A percentile compares a stretch with the other conserved stretches of the same genome.
Evolutionary conservation across 2,888 invertebrate genomes (phyloP).

Genomic region (Belgica antarctica): DNA sequence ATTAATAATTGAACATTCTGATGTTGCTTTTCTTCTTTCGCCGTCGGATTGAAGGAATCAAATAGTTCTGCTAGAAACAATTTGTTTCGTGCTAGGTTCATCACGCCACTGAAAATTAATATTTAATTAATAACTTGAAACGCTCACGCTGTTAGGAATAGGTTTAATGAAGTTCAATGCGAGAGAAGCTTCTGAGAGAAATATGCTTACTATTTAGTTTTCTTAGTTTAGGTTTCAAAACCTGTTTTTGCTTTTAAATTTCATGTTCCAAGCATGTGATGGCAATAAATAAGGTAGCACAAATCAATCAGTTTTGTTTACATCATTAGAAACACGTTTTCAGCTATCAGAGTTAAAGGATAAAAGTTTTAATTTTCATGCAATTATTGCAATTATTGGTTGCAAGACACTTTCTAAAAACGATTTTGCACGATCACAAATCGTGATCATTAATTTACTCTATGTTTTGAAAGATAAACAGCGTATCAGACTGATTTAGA

Average conservation of each 20-base stretch:
- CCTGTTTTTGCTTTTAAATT: constrained; percentile 63
- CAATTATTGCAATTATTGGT: constrained; percentile 6
- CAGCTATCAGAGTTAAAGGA: not conserved
- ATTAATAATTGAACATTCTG: not conserved
- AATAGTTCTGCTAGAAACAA: not conserved
- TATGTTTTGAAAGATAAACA: not conserved
- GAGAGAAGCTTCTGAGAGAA: no score
- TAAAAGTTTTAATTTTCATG: constrained; percentile 7
- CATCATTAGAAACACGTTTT: not conserved
- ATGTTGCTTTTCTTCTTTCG: not conserved
- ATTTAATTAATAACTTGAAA: not conserved
- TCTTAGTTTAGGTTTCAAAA: no score
- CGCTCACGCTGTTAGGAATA: not conserved
- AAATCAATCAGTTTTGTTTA: constrained; percentile 31
- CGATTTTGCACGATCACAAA: not conserved
- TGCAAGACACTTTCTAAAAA: constrained; percentile 11
- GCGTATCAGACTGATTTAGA: not conserved
- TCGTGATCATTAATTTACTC: constrained; percentile 11
- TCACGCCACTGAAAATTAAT: constrained; percentile 9
- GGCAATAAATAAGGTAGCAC: constrained; percentile 57
- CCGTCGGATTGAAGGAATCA: not conserved
- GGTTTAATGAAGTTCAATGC: not conserved
- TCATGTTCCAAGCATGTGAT: constrained; percentile 89
- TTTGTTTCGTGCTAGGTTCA: not conserved
- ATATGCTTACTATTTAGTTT: no score